Evolutionary conservation across 1,140 invertebrate species (phyloP), one percentile per base, ranked within the genome.

Genomic region (Planococcus citri): DNA sequence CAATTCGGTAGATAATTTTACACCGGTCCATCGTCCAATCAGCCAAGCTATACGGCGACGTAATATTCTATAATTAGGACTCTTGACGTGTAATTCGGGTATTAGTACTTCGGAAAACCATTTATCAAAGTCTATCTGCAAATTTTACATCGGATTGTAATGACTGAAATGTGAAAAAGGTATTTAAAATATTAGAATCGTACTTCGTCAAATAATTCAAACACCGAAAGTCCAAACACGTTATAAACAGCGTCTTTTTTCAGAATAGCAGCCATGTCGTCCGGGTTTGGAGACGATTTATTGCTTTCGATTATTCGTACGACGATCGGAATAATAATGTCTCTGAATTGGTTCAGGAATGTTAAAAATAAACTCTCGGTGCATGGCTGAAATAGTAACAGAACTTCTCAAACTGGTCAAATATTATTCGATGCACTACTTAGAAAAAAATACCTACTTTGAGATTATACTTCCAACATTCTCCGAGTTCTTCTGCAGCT

Each of bases 241-340:
- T 92, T 94, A 75, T 97, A 97, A 69, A 97, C 86, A n/a, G 94
- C 94, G 82, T 97, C 94, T 80, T 95, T 96, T 24, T 87, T 81
- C 69, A 96, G 78, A 75, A 97, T 89, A 12, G 84, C 83, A 72
- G 84, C 82, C 71, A 94, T 78, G 79, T 96, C 87, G 68, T 84
- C 80, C 2, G 86, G 82, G 69, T 86, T 80, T 72, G 84, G 82
- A 73, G 84, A 83, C 69, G 79, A 82, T 75, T 85, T 84, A 73
- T 83, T 83, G 60, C 80, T 80, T 38, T 82, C 80, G 60, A 92
- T 83, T 73, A 92, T 82, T 72, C 87, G 84, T 0, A 94, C 83
- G 3, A 96, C 76, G 68, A 94, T 85, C 1, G 87, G 84, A 0
- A 83, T 84, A 73, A 94, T 81, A 37, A 85, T 79, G 37, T 84